These are phyloP conservation scores for Mirza zaza DNA, from an alignment of 2,113 vertebrate genomes.

Conservation along the genomic window DNA sequence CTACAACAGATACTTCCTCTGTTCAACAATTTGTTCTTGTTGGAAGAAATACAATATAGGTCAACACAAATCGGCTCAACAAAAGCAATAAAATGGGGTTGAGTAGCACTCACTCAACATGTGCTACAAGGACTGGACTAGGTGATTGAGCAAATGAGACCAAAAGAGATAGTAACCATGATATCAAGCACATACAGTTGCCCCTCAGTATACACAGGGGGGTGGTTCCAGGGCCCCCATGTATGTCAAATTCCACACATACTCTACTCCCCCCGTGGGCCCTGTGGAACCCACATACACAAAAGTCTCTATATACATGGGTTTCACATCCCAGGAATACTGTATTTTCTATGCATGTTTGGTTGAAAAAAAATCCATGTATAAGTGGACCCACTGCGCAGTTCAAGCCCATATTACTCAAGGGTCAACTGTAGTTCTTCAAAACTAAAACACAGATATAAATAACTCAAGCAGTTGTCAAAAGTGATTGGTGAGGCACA, in stretches of 20 bases:
- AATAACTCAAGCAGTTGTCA: background rate
- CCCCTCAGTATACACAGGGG: background rate
- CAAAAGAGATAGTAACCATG: background rate
- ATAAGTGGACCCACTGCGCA: background rate
- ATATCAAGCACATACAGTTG: background rate
- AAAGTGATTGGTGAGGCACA: background rate
- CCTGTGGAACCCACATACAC: background rate
- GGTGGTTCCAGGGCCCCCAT: background rate
- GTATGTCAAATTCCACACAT: background rate
- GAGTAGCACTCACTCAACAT: background rate
- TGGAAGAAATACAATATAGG: background rate
- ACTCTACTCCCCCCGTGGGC: background rate
- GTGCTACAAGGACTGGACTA: background rate
- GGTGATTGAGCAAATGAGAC: background rate
- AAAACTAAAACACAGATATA: background rate
- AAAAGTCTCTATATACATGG: background rate
- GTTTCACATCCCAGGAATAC: background rate
- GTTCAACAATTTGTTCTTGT: background rate
- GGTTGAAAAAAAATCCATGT: background rate
- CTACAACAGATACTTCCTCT: background rate
- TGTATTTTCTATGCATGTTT: background rate
- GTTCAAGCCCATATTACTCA: background rate
- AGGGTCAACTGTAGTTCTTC: background rate
- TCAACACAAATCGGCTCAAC: background rate
- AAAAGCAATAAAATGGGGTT: background rate